These are phyloP conservation scores for Sitobion miscanthi DNA, from an alignment of 1,140 invertebrate species.

Conservation along the genomic window DNA sequence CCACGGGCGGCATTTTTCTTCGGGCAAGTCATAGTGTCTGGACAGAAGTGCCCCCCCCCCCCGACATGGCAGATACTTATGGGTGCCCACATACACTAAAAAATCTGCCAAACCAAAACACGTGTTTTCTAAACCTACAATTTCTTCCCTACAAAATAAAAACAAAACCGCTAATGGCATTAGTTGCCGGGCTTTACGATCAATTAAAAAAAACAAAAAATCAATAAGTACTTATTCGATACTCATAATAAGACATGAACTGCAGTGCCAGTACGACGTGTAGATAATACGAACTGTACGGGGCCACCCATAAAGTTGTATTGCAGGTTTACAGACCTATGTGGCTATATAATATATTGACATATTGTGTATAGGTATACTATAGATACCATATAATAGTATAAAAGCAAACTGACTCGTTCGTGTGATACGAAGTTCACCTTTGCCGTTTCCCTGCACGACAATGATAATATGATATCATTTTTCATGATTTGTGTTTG, in stretches of 20 bases:
- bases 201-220: not conserved
- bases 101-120: no score
- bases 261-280: not conserved
- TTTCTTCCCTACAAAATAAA: no score
- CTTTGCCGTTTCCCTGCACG: not conserved
- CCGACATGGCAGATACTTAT: no score
- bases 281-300: not conserved
- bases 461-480: not conserved
- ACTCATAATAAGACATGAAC: not conserved
- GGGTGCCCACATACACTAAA: no score
- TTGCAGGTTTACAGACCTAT: not conserved
- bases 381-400: not conserved
- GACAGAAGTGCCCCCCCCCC: no score
- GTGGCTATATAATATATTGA: not conserved
- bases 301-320: conserved; percentile 29
- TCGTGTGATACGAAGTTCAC: not conserved
- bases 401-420: not conserved
- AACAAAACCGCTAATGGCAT: no score
- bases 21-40: no score
- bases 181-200: no score
- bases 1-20: no score
- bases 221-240: not conserved
- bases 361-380: not conserved
- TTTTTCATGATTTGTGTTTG: not conserved
- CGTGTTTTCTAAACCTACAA: no score